Conservation (phyloP, 2,797 vertebrate genomes). For the Crypturellus tataupa region DNA sequence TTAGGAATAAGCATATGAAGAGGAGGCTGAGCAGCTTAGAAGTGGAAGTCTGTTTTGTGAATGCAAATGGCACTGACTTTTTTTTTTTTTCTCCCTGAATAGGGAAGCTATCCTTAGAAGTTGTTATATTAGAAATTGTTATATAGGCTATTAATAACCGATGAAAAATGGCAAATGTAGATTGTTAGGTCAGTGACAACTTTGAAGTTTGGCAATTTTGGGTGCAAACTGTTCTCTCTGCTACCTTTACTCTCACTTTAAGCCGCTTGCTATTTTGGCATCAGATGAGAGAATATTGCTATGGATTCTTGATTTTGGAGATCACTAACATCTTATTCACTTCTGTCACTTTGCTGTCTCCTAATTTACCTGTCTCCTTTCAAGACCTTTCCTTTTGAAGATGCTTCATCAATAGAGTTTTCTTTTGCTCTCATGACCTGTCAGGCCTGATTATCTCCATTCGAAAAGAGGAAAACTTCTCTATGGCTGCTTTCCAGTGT, state of each 20-base stretch:
- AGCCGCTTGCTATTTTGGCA: neutral
- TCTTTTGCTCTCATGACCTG: neutral
- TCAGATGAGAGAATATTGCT: neutral
- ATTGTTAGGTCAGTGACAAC: neutral
- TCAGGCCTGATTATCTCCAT: neutral
- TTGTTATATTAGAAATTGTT: neutral
- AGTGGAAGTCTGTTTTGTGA: neutral
- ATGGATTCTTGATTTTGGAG: neutral
- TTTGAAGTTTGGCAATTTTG: neutral
- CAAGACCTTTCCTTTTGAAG: neutral
- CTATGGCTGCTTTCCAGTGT: neutral
- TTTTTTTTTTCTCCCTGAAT: neutral
- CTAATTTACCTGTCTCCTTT: neutral
- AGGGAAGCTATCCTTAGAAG: neutral
- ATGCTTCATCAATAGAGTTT: neutral
- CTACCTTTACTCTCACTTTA: neutral
- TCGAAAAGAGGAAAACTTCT: neutral
- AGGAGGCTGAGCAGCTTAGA: neutral
- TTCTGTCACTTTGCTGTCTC: neutral
- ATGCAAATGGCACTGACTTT: neutral
- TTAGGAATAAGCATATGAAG: neutral
- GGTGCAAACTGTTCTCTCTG: neutral
- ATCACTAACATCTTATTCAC: neutral
- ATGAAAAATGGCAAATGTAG: neutral
- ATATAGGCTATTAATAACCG: neutral